These are phyloP conservation scores for Caenorhabditis japonica DNA, from an alignment of 2,888 invertebrate species.

Conservation along the genomic window DNA sequence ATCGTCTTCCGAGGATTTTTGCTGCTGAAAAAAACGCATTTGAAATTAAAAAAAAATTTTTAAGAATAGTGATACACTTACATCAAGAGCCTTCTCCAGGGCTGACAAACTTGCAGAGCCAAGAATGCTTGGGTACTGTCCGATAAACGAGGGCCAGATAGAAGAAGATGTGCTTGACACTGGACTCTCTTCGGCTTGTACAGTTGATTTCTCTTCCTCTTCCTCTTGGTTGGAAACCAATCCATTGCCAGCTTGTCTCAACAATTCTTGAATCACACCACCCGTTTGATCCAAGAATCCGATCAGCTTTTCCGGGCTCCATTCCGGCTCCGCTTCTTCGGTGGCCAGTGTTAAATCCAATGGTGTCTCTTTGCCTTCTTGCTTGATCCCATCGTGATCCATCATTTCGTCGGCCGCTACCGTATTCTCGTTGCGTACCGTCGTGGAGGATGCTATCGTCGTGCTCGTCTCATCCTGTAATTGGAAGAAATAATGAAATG, in stretches of 20 bases:
- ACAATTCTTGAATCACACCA: slow-evolving; percentile 55
- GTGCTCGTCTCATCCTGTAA: slow-evolving; percentile 25
- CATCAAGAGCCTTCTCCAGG: slow-evolving; percentile 68
- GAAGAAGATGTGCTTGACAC: slow-evolving; percentile 51
- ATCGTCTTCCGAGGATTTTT: slow-evolving; percentile 53
- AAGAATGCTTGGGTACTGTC: slow-evolving; percentile 68
- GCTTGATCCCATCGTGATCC: slow-evolving; percentile 32
- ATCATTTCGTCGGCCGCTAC: slow-evolving; percentile 36
- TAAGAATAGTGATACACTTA: slow-evolving; percentile 14
- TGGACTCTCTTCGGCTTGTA: slow-evolving; percentile 34
- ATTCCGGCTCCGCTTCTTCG: slow-evolving; percentile 53
- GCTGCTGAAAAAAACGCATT: slow-evolving; percentile 36
- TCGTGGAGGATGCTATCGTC: slow-evolving; percentile 2
- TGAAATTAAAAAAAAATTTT: no score
- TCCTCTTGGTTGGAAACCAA: slow-evolving; percentile 49
- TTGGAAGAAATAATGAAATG: no score
- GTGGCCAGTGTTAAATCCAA: slow-evolving; percentile 61
- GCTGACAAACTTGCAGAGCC: slow-evolving; percentile 65
- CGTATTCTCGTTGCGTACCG: slow-evolving; percentile 36
- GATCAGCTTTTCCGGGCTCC: slow-evolving; percentile 63
- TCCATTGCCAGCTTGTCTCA: slow-evolving; percentile 51
- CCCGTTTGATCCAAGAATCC: slow-evolving; percentile 61
- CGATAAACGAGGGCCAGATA: slow-evolving; percentile 66
- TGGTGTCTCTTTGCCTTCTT: slow-evolving; percentile 57
- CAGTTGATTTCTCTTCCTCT: slow-evolving; percentile 37